Base-by-base conservation (phyloP, 1,140 invertebrate species). In the Eciton burchellii region DNA sequence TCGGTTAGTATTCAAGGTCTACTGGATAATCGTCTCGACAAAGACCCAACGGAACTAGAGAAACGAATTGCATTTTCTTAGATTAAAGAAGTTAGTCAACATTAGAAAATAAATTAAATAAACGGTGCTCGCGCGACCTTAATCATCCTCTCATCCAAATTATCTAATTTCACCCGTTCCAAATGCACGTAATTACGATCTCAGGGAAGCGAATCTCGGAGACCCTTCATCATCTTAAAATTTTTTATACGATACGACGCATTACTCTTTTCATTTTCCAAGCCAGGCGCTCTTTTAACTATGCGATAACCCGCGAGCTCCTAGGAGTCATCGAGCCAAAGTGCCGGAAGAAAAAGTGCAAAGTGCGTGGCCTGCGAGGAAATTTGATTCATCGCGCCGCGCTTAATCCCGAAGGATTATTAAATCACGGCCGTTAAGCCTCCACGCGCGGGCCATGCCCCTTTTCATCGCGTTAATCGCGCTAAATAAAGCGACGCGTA, bases 1-100 rank as follows among this genome's bases (percentile, higher is more conserved):
- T 56, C 70, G 81, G 81, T 82, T 63, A 45, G 81, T 57, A 63
- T 65, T 74, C 86, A 84, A 87, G 85, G 85, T 71, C 85, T 43
- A 54, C 65, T 43, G 71, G 79, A 77, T 52, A 59, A 63, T 76
- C 41, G 68, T 8, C 56, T 81, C 74, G 66, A 41, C 26, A 57
- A 70, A 60, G 59, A 63, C 60, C 4, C 43, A 21, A 41, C 56
- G 29, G 5, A 70, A 29, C 54, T 71, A 54, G 65, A 54, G 65
- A 60, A 74, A 74, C 21, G 11, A 24, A 19, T n/a, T 3, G n/a
- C 43, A n/a, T 52, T 24, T 19, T 26, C 1, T 4, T 0, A 49
- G 43, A 43, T 68, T 79, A 21, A 68, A n/a, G n/a, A n/a, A n/a
- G n/a, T n/a, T 68, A 1, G 54, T 6, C 4, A n/a, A 29, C 24